Evolutionary conservation across 2,888 invertebrate species (phyloP).

Genomic region (Acrobasis suavella): DNA sequence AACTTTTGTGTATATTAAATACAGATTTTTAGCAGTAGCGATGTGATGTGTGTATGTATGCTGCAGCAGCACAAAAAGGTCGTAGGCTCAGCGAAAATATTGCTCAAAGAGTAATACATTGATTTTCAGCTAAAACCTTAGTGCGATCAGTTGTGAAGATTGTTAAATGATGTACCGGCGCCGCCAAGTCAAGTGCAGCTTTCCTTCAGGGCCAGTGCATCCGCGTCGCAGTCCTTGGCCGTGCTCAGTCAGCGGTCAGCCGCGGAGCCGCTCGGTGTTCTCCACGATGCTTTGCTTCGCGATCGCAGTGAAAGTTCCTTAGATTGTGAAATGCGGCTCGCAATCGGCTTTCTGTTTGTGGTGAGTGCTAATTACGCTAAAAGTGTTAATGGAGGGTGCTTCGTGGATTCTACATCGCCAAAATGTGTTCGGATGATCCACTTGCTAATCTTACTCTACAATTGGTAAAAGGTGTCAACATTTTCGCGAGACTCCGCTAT

Average conservation of each 20-base stretch:
- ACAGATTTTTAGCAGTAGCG: too few species aligned
- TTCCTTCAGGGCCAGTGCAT: constrained; percentile 42
- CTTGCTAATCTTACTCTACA: constrained; percentile 19
- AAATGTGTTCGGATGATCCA: constrained; percentile 19
- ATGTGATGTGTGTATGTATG: too few species aligned
- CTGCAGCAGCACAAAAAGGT: too few species aligned
- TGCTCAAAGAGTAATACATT: too few species aligned
- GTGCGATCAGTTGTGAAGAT: too few species aligned
- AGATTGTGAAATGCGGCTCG: constrained; percentile 74
- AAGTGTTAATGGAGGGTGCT: constrained; percentile 65
- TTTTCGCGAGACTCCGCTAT: not conserved
- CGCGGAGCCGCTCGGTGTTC: constrained; percentile 57
- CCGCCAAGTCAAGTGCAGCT: constrained; percentile 29
- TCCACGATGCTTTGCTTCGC: constrained; percentile 64
- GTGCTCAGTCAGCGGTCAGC: constrained; percentile 63
- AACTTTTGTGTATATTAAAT: too few species aligned
- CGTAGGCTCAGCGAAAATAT: too few species aligned
- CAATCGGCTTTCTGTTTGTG: constrained; percentile 79
- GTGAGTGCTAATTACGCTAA: constrained; percentile 76
- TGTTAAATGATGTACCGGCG: constrained; percentile 25
- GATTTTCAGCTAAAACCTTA: too few species aligned
- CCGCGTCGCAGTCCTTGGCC: constrained; percentile 66
- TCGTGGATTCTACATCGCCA: constrained; percentile 38
- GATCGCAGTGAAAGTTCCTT: constrained; percentile 77
- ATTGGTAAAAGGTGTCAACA: constrained; percentile 19